Conservation (phyloP, 1,140 invertebrate species). For the Dendrolimus punctatus region DNA sequence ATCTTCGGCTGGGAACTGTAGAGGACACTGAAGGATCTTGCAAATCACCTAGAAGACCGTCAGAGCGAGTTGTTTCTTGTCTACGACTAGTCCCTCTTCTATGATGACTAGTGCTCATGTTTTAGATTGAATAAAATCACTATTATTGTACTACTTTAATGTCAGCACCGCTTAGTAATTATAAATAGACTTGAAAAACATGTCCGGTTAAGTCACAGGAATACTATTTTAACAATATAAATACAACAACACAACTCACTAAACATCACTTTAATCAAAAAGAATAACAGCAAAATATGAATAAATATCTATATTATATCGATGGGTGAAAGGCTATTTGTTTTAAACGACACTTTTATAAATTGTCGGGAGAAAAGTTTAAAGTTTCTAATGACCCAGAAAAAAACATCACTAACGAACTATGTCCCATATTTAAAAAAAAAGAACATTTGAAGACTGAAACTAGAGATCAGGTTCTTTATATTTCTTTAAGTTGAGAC, state of each 20-base stretch:
- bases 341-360: too few species aligned
- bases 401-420: too few species aligned
- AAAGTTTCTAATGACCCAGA: too few species aligned
- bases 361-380: too few species aligned
- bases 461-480: too few species aligned
- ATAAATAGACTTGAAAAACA: neutral
- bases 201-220: neutral
- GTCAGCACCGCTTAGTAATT: neutral
- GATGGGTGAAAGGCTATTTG: too few species aligned
- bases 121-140: slow-evolving; percentile 9
- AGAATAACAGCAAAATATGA: too few species aligned
- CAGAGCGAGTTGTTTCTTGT: slow-evolving; percentile 4
- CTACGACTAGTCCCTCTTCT: slow-evolving; percentile 15
- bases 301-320: too few species aligned
- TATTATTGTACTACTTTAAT: too few species aligned
- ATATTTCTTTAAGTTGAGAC: too few species aligned
- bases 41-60: slow-evolving; percentile 38
- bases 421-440: too few species aligned
- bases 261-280: neutral
- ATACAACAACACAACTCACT: neutral
- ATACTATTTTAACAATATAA: neutral
- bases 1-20: slow-evolving; percentile 23
- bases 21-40: slow-evolving; percentile 55
- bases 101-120: slow-evolving; percentile 22
- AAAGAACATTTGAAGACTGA: too few species aligned